A percentile compares a stretch with the other conserved stretches of the same genome.
phyloP scores from a whole-genome alignment of 2,113 vertebrate species.

The Epinephelus lanceolatus region DNA sequence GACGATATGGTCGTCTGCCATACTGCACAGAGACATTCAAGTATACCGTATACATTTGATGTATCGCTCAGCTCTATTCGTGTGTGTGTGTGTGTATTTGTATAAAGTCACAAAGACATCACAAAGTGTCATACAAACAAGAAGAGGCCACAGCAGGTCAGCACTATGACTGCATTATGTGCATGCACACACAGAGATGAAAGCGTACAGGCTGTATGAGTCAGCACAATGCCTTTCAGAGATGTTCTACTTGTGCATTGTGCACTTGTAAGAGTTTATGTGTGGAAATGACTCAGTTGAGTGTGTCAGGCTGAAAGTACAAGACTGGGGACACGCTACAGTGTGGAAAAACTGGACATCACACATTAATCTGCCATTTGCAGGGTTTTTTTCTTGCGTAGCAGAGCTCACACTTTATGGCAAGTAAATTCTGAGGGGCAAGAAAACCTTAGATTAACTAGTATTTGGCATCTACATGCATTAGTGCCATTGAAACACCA shows the following conservation, averaged over 20 bases:
- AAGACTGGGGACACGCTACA: conserved; percentile 36
- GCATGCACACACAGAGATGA: conserved; percentile 21
- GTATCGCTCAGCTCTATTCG: background rate
- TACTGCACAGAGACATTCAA: background rate
- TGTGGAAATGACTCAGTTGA: conserved; percentile 63
- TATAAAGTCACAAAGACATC: conserved; percentile 22
- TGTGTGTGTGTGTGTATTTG: conserved; percentile 8
- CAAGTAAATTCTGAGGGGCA: background rate
- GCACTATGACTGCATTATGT: conserved; percentile 17
- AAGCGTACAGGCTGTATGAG: conserved; percentile 52
- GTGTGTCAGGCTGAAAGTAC: conserved; percentile 58
- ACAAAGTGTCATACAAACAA: background rate
- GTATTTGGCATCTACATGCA: background rate
- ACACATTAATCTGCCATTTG: conserved; percentile 30
- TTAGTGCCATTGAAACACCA: background rate
- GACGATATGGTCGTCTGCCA: background rate
- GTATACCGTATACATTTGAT: background rate
- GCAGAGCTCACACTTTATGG: conserved; percentile 19
- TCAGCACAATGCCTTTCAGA: conserved; percentile 60
- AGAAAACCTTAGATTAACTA: background rate
- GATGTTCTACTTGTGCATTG: conserved; percentile 38
- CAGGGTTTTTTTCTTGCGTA: background rate
- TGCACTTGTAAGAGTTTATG: conserved; percentile 41
- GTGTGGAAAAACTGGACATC: conserved; percentile 42
- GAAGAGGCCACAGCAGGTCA: conserved; percentile 16